phyloP scores from a whole-genome alignment of 1,140 invertebrate species.

The Hylaeus anthracinus region DNA sequence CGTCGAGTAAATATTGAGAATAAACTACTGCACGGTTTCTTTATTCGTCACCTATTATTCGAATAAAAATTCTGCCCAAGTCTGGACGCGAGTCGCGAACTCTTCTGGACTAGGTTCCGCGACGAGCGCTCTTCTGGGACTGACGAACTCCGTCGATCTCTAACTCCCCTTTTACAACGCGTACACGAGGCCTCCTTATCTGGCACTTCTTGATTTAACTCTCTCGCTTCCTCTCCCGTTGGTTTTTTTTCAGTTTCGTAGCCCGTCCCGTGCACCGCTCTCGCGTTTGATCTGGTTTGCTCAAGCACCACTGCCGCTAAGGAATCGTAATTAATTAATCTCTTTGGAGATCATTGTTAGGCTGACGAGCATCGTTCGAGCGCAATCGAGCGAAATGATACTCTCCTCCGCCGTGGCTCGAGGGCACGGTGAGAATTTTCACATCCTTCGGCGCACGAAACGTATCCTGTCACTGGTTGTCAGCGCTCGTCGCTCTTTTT shows the following conservation, averaged over 20 bases:
- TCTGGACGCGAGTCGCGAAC: neutral
- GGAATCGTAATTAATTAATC: constrained; percentile 47
- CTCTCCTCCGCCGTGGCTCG: neutral
- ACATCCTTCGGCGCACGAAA: neutral
- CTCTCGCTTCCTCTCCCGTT: constrained; percentile 23
- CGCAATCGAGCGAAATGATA: constrained; percentile 30
- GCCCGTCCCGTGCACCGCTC: neutral
- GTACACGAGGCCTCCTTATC: constrained; percentile 63
- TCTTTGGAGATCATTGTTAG: constrained; percentile 34
- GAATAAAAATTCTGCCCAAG: no score
- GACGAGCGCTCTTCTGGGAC: constrained; percentile 55
- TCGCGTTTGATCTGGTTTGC: neutral
- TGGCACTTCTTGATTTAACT: constrained; percentile 63
- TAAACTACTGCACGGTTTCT: no score
- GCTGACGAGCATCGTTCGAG: constrained; percentile 9
- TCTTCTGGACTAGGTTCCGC: constrained; percentile 11
- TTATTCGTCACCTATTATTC: no score
- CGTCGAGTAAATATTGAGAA: no score
- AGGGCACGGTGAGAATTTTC: constrained; percentile 3
- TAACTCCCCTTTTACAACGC: constrained; percentile 46
- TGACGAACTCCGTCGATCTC: constrained; percentile 54
- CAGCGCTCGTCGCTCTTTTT: no score
- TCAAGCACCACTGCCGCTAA: constrained; percentile 26
- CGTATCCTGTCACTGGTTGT: neutral
- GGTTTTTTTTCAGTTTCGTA: constrained; percentile 23